Percentiles rank a stretch among this genome's conserved stretches.
These are phyloP conservation scores for Stomatorhinus walkeri DNA, from an alignment of 2,797 vertebrate species.

Conservation along the genomic window DNA sequence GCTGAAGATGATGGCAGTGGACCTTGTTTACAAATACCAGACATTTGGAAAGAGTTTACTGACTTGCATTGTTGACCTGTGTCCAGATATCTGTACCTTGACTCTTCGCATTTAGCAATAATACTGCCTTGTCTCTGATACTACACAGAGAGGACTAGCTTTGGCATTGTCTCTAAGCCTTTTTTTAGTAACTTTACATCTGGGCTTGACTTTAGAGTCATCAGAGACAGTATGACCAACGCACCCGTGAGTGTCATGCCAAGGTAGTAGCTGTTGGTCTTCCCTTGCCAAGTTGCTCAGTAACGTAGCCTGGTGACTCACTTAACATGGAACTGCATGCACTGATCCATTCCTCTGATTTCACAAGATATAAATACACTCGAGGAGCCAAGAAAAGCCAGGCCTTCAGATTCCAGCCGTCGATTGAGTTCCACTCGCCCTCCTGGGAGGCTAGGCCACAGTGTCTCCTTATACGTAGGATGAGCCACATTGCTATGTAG, in stretches of 20 bases:
- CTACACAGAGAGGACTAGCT: not conserved
- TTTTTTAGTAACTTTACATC: not conserved
- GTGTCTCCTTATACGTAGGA: not conserved
- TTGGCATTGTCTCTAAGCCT: not conserved
- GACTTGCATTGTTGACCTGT: not conserved
- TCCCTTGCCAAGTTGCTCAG: not conserved
- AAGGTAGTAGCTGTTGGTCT: not conserved
- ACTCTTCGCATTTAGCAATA: not conserved
- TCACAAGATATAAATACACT: not conserved
- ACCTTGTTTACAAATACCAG: not conserved
- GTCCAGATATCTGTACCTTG: not conserved
- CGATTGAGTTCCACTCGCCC: not conserved
- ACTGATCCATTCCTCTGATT: slow-evolving; percentile 3
- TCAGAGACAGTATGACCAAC: not conserved
- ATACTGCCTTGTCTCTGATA: not conserved
- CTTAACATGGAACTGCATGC: slow-evolving; percentile 1
- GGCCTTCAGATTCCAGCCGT: not conserved
- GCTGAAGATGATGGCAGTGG: not conserved
- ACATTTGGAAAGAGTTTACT: not conserved
- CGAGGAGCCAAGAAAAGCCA: not conserved
- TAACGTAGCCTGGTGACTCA: not conserved
- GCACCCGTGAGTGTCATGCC: not conserved
- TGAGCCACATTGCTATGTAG: not conserved
- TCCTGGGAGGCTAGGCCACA: not conserved
- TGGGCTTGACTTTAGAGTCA: not conserved